Conservation (phyloP, 2,797 vertebrate genomes). For the Xenentodon cancila region DNA sequence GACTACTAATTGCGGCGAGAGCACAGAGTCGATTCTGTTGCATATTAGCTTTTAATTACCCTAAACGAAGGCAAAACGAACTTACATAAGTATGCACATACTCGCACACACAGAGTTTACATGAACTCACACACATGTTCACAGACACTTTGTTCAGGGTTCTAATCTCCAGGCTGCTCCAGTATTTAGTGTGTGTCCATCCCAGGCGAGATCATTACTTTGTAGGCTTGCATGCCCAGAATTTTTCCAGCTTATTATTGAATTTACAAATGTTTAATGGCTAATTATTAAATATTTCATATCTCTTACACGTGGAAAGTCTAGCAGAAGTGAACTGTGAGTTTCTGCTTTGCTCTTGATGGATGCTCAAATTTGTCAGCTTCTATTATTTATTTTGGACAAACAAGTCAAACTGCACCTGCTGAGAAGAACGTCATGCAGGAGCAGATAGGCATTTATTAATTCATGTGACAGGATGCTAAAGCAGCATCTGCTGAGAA, state of each 20-base stretch:
- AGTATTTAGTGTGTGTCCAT: conserved; percentile 51
- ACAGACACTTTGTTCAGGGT: conserved; percentile 56
- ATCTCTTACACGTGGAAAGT: conserved; percentile 59
- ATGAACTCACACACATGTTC: conserved; percentile 17
- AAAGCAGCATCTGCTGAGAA: conserved; percentile 63
- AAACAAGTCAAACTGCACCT: conserved; percentile 72
- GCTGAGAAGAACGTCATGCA: conserved; percentile 61
- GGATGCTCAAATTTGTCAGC: conserved; percentile 68
- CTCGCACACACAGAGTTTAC: conserved; percentile 7
- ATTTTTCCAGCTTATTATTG: conserved; percentile 74
- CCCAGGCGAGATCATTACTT: conserved; percentile 69
- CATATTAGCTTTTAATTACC: conserved; percentile 79
- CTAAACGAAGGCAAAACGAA: conserved; percentile 64
- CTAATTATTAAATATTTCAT: conserved; percentile 76
- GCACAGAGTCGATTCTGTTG: conserved; percentile 60
- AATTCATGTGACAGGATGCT: conserved; percentile 71
- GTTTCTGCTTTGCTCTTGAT: conserved; percentile 70
- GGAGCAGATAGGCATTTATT: conserved; percentile 64
- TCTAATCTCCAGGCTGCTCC: conserved; percentile 52
- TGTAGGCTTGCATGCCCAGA: conserved; percentile 59
- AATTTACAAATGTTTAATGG: conserved; percentile 73
- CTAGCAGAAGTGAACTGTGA: conserved; percentile 58
- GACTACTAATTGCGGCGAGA: conserved; percentile 71
- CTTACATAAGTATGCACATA: conserved; percentile 17
- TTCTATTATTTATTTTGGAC: conserved; percentile 72